These are phyloP conservation scores for Malurus cyaneus DNA, from an alignment of 2,113 vertebrate genomes.

Conservation along the genomic window DNA sequence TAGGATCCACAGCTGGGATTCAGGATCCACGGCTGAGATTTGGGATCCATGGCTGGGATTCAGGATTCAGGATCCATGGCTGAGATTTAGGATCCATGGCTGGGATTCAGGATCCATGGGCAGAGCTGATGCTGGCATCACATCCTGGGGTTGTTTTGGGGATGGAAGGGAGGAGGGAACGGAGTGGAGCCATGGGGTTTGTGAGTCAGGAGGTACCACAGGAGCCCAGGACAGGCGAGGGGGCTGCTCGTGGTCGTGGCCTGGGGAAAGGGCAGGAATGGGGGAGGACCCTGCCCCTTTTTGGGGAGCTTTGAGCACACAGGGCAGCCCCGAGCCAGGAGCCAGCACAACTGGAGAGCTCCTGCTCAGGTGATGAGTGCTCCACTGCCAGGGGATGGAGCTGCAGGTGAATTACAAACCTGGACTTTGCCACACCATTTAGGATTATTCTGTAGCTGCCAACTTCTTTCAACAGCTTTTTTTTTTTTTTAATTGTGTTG, in stretches of 20 bases:
- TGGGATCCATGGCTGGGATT: too few relatives aligned
- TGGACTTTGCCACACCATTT: not conserved
- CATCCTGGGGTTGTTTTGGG: not conserved
- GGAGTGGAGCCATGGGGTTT: not conserved
- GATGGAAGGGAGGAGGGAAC: not conserved
- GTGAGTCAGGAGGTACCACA: not conserved
- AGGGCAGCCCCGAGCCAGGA: not conserved
- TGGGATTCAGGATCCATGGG: not conserved
- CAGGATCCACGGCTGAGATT: too few relatives aligned
- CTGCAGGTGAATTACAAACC: not conserved
- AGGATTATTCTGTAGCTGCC: not conserved
- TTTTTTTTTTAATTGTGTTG: too few relatives aligned
- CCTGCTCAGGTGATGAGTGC: not conserved
- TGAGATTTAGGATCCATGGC: not conserved
- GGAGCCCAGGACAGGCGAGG: not conserved
- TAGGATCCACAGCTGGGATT: too few relatives aligned
- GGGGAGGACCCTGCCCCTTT: not conserved
- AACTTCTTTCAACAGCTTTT: not conserved
- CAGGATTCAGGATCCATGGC: too few relatives aligned
- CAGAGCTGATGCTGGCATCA: fast-evolving
- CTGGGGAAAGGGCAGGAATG: not conserved
- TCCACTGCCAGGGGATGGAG: not conserved
- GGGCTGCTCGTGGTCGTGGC: too few relatives aligned
- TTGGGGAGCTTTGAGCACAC: not conserved
- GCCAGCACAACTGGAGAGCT: not conserved